phyloP scores from a whole-genome alignment of 2,888 invertebrate genomes.

The Timandra comae region DNA sequence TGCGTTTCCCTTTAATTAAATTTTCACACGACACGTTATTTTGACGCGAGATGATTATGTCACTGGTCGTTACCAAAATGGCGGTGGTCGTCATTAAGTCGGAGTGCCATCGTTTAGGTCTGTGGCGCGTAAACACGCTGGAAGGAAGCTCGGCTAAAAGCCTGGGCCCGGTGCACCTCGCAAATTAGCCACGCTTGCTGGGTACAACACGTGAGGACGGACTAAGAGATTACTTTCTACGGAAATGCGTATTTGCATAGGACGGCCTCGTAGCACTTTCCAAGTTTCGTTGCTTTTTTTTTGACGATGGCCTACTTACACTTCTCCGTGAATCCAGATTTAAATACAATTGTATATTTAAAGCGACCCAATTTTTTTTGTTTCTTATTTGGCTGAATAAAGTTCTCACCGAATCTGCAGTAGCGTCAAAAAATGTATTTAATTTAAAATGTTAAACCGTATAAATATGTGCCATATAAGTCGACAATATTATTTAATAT shows the following conservation, averaged over 20 bases:
- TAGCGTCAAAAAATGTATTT: no score
- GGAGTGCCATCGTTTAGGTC: constrained; percentile 65
- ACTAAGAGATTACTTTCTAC: constrained; percentile 58
- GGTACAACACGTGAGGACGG: constrained; percentile 50
- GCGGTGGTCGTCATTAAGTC: constrained; percentile 63
- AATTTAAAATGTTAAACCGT: no score
- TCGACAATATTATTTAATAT: no score
- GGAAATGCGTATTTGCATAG: constrained; percentile 40
- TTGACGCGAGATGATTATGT: constrained; percentile 31
- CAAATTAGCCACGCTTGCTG: constrained; percentile 64
- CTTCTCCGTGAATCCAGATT: no score
- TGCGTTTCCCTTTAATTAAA: constrained; percentile 24
- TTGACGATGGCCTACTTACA: no score
- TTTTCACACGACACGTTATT: constrained; percentile 24
- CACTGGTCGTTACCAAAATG: constrained; percentile 53
- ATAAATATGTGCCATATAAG: no score
- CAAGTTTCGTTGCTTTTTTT: neutral
- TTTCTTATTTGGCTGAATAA: no score
- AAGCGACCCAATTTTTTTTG: no score
- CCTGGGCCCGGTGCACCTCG: constrained; percentile 33
- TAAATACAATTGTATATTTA: no score
- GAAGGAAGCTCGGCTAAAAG: constrained; percentile 67
- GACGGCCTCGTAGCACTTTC: neutral
- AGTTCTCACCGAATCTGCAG: no score
- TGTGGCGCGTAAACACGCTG: constrained; percentile 55